Conservation (phyloP, 1,140 invertebrate genomes). For the Diorhabda carinulata region DNA sequence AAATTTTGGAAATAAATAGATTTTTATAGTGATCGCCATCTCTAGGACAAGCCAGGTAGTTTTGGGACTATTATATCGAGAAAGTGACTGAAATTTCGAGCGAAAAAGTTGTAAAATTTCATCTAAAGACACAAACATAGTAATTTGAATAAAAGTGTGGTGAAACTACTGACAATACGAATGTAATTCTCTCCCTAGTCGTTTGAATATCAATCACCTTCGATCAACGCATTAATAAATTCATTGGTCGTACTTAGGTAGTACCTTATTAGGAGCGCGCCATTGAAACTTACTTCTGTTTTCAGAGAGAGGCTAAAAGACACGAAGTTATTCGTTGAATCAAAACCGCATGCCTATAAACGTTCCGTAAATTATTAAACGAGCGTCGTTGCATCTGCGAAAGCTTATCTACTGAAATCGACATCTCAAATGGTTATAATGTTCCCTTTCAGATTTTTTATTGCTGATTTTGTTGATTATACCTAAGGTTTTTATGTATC, state of each 20-base stretch:
- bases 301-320: slow-evolving; percentile 20
- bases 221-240: slow-evolving; percentile 27
- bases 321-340: slow-evolving; percentile 22
- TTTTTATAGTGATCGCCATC: too few relatives aligned
- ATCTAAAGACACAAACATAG: too few relatives aligned
- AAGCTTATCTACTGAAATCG: neutral
- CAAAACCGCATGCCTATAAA: slow-evolving; percentile 21
- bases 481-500: neutral
- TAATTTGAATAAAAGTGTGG: too few relatives aligned
- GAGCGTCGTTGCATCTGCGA: neutral
- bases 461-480: neutral
- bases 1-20: too few relatives aligned
- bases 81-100: too few relatives aligned
- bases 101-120: too few relatives aligned
- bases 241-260: slow-evolving; percentile 23
- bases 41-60: too few relatives aligned
- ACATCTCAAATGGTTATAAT: neutral
- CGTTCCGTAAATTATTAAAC: slow-evolving; percentile 18
- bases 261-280: slow-evolving; percentile 26
- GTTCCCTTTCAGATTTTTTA: neutral
- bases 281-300: slow-evolving; percentile 23
- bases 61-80: too few relatives aligned
- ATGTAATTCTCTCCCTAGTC: slow-evolving; percentile 4
- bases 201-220: slow-evolving; percentile 11
- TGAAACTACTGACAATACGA: neutral